phyloP scores from a whole-genome alignment of 2,888 invertebrate genomes.

The Bellardia pandia region DNA sequence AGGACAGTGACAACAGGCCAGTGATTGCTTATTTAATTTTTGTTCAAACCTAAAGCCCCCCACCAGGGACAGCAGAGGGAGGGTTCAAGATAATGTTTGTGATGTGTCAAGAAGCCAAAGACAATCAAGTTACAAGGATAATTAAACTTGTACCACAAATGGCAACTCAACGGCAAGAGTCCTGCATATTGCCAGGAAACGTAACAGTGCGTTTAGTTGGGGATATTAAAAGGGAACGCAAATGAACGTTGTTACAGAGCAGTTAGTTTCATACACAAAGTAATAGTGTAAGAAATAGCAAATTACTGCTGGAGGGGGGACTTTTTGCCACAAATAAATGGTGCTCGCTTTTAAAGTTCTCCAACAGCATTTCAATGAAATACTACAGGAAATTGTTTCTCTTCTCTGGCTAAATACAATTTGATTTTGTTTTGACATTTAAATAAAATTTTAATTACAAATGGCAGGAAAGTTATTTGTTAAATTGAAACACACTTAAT shows the following conservation, averaged over 20 bases:
- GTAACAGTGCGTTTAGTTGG: neutral
- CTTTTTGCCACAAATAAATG: neutral
- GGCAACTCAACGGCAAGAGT: neutral
- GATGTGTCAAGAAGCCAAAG: constrained; percentile 9
- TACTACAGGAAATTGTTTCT: neutral
- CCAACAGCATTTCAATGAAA: neutral
- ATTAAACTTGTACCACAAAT: constrained; percentile 18
- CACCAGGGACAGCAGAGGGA: neutral
- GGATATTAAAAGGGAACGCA: neutral
- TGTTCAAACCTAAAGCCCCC: neutral
- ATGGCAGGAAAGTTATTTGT: neutral
- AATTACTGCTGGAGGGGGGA: constrained; percentile 29
- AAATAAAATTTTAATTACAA: constrained; percentile 6
- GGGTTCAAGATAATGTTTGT: neutral
- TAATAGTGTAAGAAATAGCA: constrained; percentile 4
- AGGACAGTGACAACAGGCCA: neutral
- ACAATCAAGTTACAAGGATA: constrained; percentile 18
- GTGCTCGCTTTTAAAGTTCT: neutral
- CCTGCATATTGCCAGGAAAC: neutral
- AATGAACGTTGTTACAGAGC: neutral
- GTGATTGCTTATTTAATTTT: constrained; percentile 14
- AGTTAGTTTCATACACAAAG: neutral
- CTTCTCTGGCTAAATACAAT: neutral
- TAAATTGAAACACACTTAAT: constrained; percentile 10
- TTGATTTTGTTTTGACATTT: constrained; percentile 4